Evolutionary conservation across 2,113 vertebrate genomes (phyloP).

Genomic region (Lampris megalopsis): DNA sequence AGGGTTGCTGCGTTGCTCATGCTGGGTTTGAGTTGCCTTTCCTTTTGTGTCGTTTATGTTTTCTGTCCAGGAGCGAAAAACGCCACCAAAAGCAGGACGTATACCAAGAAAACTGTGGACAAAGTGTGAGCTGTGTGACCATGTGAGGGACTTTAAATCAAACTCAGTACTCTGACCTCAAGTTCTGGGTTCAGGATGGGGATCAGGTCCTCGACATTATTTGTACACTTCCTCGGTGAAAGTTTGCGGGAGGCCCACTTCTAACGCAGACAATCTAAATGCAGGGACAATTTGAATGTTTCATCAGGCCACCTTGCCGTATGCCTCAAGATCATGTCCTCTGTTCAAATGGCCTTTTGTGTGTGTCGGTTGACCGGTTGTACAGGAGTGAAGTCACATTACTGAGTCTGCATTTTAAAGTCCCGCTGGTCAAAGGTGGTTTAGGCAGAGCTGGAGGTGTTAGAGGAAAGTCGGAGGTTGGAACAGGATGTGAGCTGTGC

Average conservation of each 20-base stretch:
- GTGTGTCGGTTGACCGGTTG: background rate
- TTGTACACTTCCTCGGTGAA: background rate
- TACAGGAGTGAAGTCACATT: background rate
- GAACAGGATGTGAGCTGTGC: background rate
- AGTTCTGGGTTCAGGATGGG: background rate
- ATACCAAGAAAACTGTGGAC: slow-evolving; percentile 42
- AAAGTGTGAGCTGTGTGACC: slow-evolving; percentile 49
- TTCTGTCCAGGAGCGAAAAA: background rate
- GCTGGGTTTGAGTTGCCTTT: background rate
- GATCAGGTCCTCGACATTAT: background rate
- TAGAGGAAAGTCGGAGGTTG: background rate
- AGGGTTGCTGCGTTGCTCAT: background rate
- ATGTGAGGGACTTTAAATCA: background rate
- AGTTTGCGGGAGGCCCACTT: too few relatives aligned
- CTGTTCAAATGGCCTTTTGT: background rate
- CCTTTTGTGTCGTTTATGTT: slow-evolving; percentile 9
- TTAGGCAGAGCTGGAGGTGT: slow-evolving; percentile 36
- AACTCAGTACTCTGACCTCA: background rate
- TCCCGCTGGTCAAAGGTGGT: slow-evolving; percentile 25
- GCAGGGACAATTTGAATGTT: too few relatives aligned
- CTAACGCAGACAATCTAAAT: too few relatives aligned
- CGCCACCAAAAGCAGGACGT: slow-evolving; percentile 23
- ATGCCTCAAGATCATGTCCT: background rate
- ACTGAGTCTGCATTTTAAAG: slow-evolving; percentile 2
- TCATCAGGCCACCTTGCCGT: background rate